These are phyloP conservation scores for Brachyalestes nurse DNA, from an alignment of 2,797 vertebrate genomes.

Conservation along the genomic window DNA sequence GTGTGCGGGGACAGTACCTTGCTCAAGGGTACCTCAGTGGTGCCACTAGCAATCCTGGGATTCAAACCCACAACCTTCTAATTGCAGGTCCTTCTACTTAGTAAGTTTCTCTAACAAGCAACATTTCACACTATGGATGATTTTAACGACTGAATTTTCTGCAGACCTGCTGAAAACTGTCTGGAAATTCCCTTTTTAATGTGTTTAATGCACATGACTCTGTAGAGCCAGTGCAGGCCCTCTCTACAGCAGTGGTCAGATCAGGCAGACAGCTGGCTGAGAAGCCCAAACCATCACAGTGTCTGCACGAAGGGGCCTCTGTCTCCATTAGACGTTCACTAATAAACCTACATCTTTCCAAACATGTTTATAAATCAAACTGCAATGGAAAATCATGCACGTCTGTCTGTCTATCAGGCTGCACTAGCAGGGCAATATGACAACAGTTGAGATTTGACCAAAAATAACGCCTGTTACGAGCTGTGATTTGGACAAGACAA, in stretches of 20 bases:
- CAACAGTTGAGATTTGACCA: conserved; percentile 28
- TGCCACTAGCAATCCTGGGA: too few species aligned
- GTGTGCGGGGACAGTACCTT: too few species aligned
- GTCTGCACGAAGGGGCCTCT: not conserved
- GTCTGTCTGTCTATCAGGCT: not conserved
- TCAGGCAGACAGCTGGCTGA: conserved; percentile 18
- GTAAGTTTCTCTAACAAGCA: too few species aligned
- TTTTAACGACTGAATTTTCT: too few species aligned
- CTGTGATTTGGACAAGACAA: conserved; percentile 1
- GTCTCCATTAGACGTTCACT: not conserved
- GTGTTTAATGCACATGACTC: not conserved
- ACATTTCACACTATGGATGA: too few species aligned
- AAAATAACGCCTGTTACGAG: conserved; percentile 13
- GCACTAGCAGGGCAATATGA: conserved; percentile 10
- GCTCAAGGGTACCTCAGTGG: too few species aligned
- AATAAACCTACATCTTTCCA: conserved; percentile 27
- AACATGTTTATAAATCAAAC: conserved; percentile 33
- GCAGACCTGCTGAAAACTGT: too few species aligned
- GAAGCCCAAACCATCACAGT: not conserved
- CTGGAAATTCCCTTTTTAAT: too few species aligned
- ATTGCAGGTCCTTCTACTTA: too few species aligned
- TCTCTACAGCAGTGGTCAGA: not conserved
- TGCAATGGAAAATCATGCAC: conserved; percentile 16
- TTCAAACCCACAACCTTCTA: too few species aligned
- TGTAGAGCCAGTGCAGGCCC: conserved; percentile 30